phyloP scores from a whole-genome alignment of 2,113 vertebrate species.

The Bucco capensis region DNA sequence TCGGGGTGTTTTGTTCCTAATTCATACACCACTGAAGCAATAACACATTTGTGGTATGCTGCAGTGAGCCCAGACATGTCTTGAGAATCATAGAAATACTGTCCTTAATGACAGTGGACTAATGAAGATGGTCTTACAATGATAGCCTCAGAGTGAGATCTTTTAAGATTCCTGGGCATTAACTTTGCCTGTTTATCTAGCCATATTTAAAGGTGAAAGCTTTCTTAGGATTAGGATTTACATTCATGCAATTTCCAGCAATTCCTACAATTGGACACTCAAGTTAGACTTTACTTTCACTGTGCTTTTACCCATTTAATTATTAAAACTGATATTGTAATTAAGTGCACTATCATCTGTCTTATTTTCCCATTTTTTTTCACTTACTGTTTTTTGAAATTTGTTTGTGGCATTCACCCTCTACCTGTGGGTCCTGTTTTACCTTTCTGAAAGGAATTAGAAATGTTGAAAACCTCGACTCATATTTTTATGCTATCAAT shows the following conservation, averaged over 20 bases:
- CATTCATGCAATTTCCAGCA: not conserved
- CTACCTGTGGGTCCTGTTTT: not conserved
- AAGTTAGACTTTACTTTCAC: not conserved
- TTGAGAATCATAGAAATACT: not conserved
- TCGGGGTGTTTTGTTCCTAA: no score
- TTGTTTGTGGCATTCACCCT: not conserved
- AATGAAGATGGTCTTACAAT: not conserved
- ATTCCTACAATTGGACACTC: not conserved
- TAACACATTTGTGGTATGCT: not conserved
- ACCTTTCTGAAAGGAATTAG: not conserved
- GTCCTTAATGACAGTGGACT: not conserved
- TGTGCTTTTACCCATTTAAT: not conserved
- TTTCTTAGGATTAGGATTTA: not conserved
- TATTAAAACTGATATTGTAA: not conserved
- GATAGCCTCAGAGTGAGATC: not conserved
- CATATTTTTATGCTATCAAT: not conserved
- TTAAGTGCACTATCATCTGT: not conserved
- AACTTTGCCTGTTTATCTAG: not conserved
- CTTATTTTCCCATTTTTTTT: conserved; percentile 2
- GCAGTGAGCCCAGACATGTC: not conserved
- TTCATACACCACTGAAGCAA: not conserved
- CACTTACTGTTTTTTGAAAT: not conserved
- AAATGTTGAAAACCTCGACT: not conserved
- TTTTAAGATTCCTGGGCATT: not conserved
- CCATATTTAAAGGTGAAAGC: not conserved